These are phyloP conservation scores for Microchirus variegatus DNA, from an alignment of 2,797 vertebrate genomes.

Conservation along the genomic window DNA sequence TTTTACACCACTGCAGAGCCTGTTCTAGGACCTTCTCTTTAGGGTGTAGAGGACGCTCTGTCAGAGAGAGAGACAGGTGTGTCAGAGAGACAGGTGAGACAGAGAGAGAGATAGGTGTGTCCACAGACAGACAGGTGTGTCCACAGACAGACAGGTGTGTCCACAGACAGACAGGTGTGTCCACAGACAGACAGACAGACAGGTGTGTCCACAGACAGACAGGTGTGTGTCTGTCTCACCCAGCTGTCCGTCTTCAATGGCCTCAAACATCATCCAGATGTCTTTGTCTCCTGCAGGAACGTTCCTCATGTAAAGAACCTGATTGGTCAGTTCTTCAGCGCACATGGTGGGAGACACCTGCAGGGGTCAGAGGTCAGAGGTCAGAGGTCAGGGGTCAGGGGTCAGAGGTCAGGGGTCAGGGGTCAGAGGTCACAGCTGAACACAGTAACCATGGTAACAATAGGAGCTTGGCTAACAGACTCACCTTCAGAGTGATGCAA, in stretches of 20 bases:
- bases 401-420: constrained; percentile 33
- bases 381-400: constrained; percentile 24
- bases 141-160: not conserved
- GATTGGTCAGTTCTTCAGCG: constrained; percentile 95
- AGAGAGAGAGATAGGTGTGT: not conserved
- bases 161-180: not conserved
- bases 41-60: constrained; percentile 93
- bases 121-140: not conserved
- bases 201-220: not conserved
- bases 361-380: constrained; percentile 24
- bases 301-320: constrained; percentile 94
- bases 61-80: not conserved
- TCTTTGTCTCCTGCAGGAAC: constrained; percentile 86
- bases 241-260: constrained; percentile 92
- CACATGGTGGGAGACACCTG: constrained; percentile 96
- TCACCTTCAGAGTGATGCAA: constrained; percentile 90
- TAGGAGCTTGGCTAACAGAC: not conserved
- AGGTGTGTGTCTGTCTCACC: constrained; percentile 75
- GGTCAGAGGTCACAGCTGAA: constrained; percentile 11
- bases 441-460: not conserved
- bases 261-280: constrained; percentile 95
- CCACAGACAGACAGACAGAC: not conserved
- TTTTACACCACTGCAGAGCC: constrained; percentile 95
- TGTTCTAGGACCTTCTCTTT: constrained; percentile 97
- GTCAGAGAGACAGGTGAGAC: not conserved